Evolutionary conservation across 2,113 vertebrate species (phyloP).

Genomic region (Struthidea cinerea): DNA sequence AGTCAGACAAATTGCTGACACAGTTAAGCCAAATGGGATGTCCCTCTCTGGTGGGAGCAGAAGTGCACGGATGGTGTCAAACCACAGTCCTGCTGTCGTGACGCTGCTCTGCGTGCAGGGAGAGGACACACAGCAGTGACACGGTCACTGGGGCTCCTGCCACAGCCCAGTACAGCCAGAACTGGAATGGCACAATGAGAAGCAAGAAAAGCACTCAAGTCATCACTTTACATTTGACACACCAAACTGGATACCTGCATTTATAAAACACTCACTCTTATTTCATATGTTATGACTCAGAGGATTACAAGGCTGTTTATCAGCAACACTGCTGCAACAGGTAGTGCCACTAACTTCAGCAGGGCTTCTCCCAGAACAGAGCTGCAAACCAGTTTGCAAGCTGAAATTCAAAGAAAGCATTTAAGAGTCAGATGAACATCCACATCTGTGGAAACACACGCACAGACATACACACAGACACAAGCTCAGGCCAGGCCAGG

Average conservation of each 20-base stretch:
- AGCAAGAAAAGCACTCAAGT: neutral
- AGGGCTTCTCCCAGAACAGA: neutral
- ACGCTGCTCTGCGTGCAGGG: neutral
- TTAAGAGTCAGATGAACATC: neutral
- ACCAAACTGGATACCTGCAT: neutral
- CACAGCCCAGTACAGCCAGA: neutral
- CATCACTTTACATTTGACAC: neutral
- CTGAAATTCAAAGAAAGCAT: neutral
- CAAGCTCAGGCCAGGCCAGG: neutral
- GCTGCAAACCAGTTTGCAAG: neutral
- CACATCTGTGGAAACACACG: neutral
- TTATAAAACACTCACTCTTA: neutral
- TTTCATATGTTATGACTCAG: neutral
- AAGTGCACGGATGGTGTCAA: neutral
- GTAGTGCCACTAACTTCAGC: neutral
- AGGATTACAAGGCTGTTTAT: neutral
- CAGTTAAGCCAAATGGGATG: neutral
- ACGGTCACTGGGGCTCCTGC: neutral
- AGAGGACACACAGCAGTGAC: neutral
- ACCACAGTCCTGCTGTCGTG: neutral
- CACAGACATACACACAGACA: accelerated
- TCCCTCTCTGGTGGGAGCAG: neutral
- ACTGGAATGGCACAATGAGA: neutral
- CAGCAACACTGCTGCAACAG: conserved; percentile 6
- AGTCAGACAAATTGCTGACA: neutral